Evolutionary conservation across 1,140 invertebrate genomes (phyloP).

Genomic region (Megalonaias nervosa): DNA sequence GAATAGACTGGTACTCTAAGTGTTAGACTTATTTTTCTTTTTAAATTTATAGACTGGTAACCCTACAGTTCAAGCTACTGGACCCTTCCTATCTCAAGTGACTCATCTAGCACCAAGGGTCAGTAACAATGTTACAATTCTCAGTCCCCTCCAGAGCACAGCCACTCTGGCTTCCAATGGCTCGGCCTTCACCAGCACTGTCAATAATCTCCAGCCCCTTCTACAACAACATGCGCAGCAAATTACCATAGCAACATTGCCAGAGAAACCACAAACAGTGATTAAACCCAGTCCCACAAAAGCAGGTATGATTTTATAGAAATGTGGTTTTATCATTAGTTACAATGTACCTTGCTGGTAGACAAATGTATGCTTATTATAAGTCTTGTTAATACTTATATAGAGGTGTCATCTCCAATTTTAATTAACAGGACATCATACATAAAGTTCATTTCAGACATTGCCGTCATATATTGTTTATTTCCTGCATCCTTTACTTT

Average conservation of each 20-base stretch:
- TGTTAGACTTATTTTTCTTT: too few species aligned
- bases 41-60: not conserved
- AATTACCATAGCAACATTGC: constrained; percentile 36
- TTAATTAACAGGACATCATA: too few species aligned
- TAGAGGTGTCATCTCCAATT: too few species aligned
- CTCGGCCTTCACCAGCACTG: constrained; percentile 46
- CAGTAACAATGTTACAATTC: constrained; percentile 51
- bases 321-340: too few species aligned
- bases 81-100: constrained; percentile 54
- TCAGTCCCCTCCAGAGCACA: constrained; percentile 45
- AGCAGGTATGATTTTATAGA: constrained; percentile 40
- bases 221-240: constrained; percentile 43
- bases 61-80: constrained; percentile 36
- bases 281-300: constrained; percentile 60
- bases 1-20: not conserved
- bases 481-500: too few species aligned
- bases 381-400: too few species aligned
- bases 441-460: too few species aligned
- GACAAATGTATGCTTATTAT: too few species aligned
- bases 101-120: constrained; percentile 38
- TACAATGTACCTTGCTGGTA: too few species aligned
- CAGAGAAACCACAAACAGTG: constrained; percentile 41
- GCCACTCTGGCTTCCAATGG: constrained; percentile 41
- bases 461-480: too few species aligned
- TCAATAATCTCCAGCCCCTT: constrained; percentile 40